Evolutionary conservation across 2,888 invertebrate species (phyloP).

Genomic region (Ichneumoninae sp.): DNA sequence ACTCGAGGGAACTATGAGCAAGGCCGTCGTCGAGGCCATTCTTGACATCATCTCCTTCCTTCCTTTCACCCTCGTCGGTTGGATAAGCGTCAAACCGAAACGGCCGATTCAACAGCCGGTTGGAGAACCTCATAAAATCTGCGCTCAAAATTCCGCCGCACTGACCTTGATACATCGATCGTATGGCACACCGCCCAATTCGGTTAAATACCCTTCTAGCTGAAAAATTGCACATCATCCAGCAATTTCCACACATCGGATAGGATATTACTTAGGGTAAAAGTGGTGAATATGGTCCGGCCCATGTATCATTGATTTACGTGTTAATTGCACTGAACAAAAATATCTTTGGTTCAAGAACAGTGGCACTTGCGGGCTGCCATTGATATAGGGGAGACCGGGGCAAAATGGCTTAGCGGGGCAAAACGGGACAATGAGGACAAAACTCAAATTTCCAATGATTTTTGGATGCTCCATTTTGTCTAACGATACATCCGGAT

Average conservation of each 20-base stretch:
- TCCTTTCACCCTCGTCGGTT: neutral
- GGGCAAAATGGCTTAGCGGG: too few relatives aligned
- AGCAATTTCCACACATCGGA: constrained; percentile 17
- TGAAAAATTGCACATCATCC: constrained; percentile 27
- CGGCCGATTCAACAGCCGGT: neutral
- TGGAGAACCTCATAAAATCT: constrained; percentile 36
- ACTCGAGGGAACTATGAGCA: constrained; percentile 7
- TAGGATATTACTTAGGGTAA: neutral
- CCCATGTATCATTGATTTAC: too few relatives aligned
- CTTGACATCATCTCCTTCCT: constrained; percentile 11
- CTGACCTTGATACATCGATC: constrained; percentile 16
- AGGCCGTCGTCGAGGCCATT: constrained; percentile 18
- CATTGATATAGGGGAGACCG: too few relatives aligned
- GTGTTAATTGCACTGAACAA: too few relatives aligned
- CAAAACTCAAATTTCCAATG: too few relatives aligned
- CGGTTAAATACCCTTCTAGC: neutral
- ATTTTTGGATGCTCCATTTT: too few relatives aligned
- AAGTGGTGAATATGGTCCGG: too few relatives aligned
- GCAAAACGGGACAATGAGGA: too few relatives aligned
- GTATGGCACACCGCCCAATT: neutral
- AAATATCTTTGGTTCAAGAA: too few relatives aligned
- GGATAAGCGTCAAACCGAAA: constrained; percentile 22
- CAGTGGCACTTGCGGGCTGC: too few relatives aligned
- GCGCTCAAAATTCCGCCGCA: constrained; percentile 21
- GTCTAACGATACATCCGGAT: too few relatives aligned